Conservation (phyloP, 2,888 invertebrate species). For the Himalopsyche anomala region DNA sequence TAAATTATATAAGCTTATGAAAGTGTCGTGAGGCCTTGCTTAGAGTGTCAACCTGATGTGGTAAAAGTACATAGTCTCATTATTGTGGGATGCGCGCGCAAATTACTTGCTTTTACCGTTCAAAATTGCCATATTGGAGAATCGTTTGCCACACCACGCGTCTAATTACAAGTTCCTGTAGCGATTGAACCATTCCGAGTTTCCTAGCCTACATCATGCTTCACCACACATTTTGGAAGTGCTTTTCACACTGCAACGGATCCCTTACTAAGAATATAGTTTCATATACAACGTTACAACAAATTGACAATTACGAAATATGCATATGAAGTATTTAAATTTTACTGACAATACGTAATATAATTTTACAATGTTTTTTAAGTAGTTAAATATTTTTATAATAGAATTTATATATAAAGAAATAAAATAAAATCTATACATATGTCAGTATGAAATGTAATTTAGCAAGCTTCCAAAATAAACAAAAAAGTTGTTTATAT, state of each 20-base stretch:
- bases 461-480: too few relatives aligned
- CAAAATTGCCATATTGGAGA: constrained; percentile 53
- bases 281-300: too few relatives aligned
- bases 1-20: background rate
- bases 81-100: constrained; percentile 10
- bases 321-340: too few relatives aligned
- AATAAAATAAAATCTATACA: too few relatives aligned
- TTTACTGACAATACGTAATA: too few relatives aligned
- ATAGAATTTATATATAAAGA: too few relatives aligned
- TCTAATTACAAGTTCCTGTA: constrained; percentile 51
- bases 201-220: constrained; percentile 6
- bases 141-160: constrained; percentile 49
- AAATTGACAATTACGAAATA: too few relatives aligned
- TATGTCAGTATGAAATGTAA: too few relatives aligned
- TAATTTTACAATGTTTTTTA: too few relatives aligned
- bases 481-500: too few relatives aligned
- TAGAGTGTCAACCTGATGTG: background rate
- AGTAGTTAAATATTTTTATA: too few relatives aligned
- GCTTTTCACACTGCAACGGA: background rate
- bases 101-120: constrained; percentile 28
- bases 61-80: background rate
- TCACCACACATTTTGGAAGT: constrained; percentile 34
- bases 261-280: background rate
- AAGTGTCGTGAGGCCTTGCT: background rate
- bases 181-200: constrained; percentile 48